Evolutionary conservation across 2,113 vertebrate genomes (phyloP).

Genomic region (Candoia aspera): DNA sequence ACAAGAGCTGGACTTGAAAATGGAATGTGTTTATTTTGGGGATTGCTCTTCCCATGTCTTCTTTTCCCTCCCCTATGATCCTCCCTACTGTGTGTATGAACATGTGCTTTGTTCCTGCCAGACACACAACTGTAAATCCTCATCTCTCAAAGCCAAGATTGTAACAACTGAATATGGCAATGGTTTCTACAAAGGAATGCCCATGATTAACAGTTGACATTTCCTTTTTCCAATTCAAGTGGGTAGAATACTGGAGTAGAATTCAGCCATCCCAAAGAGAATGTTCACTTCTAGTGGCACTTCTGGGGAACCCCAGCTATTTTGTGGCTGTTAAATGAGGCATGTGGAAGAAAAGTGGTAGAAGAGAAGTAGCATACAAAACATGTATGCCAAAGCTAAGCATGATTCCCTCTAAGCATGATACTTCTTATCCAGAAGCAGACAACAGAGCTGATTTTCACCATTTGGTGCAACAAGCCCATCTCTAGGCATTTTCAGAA

Average conservation of each 20-base stretch:
- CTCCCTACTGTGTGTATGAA: conserved; percentile 58
- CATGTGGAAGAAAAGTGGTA: background rate
- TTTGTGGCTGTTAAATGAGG: background rate
- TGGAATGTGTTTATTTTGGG: conserved; percentile 48
- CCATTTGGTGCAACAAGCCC: background rate
- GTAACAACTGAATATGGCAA: conserved; percentile 47
- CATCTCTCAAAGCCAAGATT: conserved; percentile 33
- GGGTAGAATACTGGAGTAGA: conserved; percentile 22
- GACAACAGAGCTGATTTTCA: background rate
- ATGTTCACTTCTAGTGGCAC: background rate
- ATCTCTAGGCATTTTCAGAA: background rate
- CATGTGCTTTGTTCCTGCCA: conserved; percentile 42
- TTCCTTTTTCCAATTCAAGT: conserved; percentile 39
- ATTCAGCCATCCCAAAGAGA: conserved; percentile 39
- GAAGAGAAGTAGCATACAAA: background rate
- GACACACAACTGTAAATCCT: conserved; percentile 51
- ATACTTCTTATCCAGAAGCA: background rate
- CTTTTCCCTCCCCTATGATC: conserved; percentile 10
- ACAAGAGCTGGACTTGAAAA: conserved; percentile 44
- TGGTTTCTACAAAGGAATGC: conserved; percentile 46
- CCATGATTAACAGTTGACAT: conserved; percentile 46
- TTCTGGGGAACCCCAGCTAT: background rate
- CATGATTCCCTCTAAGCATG: background rate
- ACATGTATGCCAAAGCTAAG: background rate
- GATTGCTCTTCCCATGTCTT: conserved; percentile 38